Evolutionary conservation across 2,888 invertebrate species (phyloP).

Genomic region (Mactromeris polynyma): DNA sequence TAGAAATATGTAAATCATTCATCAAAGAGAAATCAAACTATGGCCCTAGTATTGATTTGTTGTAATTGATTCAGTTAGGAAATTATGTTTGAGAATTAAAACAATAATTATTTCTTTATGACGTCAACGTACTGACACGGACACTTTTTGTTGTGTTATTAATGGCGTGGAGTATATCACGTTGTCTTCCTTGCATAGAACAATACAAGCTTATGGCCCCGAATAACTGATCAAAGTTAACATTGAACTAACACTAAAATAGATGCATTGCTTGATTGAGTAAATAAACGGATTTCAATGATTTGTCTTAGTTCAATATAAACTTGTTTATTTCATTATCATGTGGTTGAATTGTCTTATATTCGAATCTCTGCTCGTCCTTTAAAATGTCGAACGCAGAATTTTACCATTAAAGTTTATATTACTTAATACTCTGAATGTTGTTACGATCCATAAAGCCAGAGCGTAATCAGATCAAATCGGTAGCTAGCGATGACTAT

Average conservation of each 20-base stretch:
- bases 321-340: not conserved
- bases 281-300: not conserved
- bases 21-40: too few species aligned
- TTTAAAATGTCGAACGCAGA: not conserved
- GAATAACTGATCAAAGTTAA: not conserved
- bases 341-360: not conserved
- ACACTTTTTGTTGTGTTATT: not conserved
- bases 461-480: not conserved
- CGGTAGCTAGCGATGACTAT: constrained; percentile 13
- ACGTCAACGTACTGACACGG: too few species aligned
- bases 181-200: not conserved
- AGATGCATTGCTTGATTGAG: not conserved
- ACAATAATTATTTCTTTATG: too few species aligned
- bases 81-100: too few species aligned
- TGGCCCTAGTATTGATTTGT: too few species aligned
- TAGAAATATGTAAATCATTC: too few species aligned
- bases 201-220: not conserved
- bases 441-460: not conserved
- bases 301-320: not conserved
- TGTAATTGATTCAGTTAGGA: too few species aligned
- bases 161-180: not conserved
- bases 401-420: not conserved
- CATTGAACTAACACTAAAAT: not conserved
- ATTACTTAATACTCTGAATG: not conserved
- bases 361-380: not conserved